Base-by-base conservation (phyloP, 2,113 vertebrate genomes). In the Cavia porcellus region DNA sequence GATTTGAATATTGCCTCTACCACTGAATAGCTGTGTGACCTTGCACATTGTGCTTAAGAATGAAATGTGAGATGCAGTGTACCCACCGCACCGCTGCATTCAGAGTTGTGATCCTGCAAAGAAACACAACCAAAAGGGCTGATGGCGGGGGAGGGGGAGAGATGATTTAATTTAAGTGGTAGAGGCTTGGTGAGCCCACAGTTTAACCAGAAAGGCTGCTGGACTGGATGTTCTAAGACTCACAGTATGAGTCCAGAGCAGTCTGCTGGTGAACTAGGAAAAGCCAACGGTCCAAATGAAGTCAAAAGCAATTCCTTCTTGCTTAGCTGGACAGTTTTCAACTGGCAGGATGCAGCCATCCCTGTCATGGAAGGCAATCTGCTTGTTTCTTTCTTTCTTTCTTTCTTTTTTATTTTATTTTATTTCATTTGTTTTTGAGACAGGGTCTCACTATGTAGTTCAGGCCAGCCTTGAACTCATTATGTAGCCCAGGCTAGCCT, bases 51-150 rank as follows among this genome's bases (percentile, higher is more conserved):
- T 24, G 30, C 62, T 61, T 19, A 9, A 28, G 75, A 10, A 57
- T 0, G 13, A 77, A 72, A 8, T 2, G 28, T 59, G 25, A 6
- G 4, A 32, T 0, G 24, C 35, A 5, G 38, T 13, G 14, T 5
- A 35, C 38, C 14, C 8, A 12, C 38, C 12, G 0, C 1, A 32
- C 25, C 81, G 1, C 24, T 32, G n/a, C 7, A 1, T 15, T 7
- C 24, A 6, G 25, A 32, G 30, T 52, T 11, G 1, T 22, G 20
- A 25, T 2, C 75, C 84, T 68, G 12, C 10, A 12, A 59, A 79
- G 32, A 80, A 52, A 77, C 10, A 47, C 42, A 59, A 45, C 35
- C 55, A 64, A 13, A 0, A 3, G 30, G 35, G 55, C 15, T 11
- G 14, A 88, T 52, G 50, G 50, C 47, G 9, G 47, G 22, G 22